Conservation (phyloP, 1,140 invertebrate species). For the Dendroctonus ponderosae region DNA sequence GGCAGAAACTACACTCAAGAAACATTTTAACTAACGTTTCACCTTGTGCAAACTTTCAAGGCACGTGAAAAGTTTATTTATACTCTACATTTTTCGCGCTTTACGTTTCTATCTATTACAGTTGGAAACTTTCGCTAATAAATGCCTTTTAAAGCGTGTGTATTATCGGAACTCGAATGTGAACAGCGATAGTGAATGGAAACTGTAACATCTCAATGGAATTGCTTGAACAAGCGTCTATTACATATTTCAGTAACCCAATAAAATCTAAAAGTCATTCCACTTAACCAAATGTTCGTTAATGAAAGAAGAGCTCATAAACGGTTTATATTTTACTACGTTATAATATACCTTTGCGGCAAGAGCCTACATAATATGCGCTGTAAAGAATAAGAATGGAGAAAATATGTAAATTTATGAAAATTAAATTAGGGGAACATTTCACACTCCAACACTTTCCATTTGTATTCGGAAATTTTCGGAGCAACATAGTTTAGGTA, state of each 20-base stretch:
- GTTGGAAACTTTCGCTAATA: no score
- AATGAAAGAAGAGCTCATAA: no score
- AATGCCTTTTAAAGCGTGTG: no score
- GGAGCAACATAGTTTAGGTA: constrained; percentile 2
- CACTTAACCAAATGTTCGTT: no score
- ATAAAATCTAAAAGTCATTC: no score
- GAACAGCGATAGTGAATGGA: no score
- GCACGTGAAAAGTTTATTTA: constrained; percentile 1
- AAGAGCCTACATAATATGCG: constrained; percentile 8
- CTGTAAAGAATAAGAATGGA: constrained; percentile 9
- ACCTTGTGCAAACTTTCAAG: constrained; percentile 11
- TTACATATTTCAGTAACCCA: no score
- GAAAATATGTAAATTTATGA: constrained; percentile 18
- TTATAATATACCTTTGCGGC: background rate
- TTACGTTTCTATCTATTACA: background rate
- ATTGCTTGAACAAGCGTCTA: no score
- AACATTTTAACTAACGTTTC: constrained; percentile 16
- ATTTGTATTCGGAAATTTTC: constrained; percentile 1
- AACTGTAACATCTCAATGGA: no score
- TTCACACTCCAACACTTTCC: constrained; percentile 13
- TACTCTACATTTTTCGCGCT: constrained; percentile 1
- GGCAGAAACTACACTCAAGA: constrained; percentile 11
- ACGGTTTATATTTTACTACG: no score
- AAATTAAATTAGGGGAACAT: constrained; percentile 17
- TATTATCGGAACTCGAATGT: no score